Evolutionary conservation across 1,140 invertebrate genomes (phyloP).

Genomic region (Mactra quadrangularis): DNA sequence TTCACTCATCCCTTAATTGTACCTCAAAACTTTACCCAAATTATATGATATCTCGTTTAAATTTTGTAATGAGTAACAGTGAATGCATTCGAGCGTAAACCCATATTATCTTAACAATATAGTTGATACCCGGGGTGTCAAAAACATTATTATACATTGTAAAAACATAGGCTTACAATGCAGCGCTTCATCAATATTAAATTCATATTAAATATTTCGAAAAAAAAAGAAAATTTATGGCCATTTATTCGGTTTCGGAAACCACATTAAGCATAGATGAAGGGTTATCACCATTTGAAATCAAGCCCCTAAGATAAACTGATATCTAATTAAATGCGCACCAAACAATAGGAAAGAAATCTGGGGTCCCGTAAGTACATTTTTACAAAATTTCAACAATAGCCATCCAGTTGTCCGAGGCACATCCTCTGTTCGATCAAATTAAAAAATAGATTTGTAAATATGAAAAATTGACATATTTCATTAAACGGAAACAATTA

Average conservation of each 20-base stretch:
- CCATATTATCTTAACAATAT: conserved; percentile 47
- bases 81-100: conserved; percentile 8
- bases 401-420: too few relatives aligned
- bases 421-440: too few relatives aligned
- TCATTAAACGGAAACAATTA: too few relatives aligned
- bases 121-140: conserved; percentile 25
- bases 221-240: conserved; percentile 33
- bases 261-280: too few relatives aligned
- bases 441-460: too few relatives aligned
- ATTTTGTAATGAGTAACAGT: conserved; percentile 49
- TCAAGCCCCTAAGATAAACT: too few relatives aligned
- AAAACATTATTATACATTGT: conserved; percentile 16
- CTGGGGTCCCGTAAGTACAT: too few relatives aligned
- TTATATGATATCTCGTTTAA: conserved; percentile 27
- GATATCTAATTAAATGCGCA: too few relatives aligned
- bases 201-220: conserved; percentile 30
- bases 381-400: too few relatives aligned
- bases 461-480: too few relatives aligned
- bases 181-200: conserved; percentile 11
- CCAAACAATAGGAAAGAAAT: too few relatives aligned
- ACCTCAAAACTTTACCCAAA: conserved; percentile 13
- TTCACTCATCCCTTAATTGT: not conserved
- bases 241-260: conserved; percentile 10
- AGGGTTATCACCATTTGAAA: too few relatives aligned
- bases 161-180: conserved; percentile 11